Base-by-base conservation (phyloP, 2,797 vertebrate species). In the Falco columbarius region DNA sequence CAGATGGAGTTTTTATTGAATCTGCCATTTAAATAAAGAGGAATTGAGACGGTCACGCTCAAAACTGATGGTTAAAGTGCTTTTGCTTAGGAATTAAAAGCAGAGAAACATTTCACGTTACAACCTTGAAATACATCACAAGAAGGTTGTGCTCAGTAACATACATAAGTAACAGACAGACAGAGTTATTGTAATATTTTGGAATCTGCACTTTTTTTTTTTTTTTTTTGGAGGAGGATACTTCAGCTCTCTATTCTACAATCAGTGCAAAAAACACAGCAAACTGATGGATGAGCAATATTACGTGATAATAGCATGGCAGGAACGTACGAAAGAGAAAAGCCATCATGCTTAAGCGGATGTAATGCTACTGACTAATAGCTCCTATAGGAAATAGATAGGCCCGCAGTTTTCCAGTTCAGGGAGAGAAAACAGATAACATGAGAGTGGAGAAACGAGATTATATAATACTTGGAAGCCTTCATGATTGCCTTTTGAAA, bases 1-100 rank as follows among this genome's bases (percentile, higher is more conserved):
- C 95, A 96, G 95, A 96, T 96, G 94, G 87, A 96, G 76, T 54
- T 90, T 93, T 95, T 95, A 97, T 95, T 93, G 65, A 92, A 95
- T 91, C 42, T 93, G 65, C 79, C 85, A 88, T 81, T 96, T 94
- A 94, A 89, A 95, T 85, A 87, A 94, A 81, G 51, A 93, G 72
- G 49, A 94, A 67, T 46, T 55, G 61, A 89, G 68, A 87, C 40
- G 36, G 42, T 55, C 91, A 82, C 1, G 1, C 67, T 83, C 71
- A 51, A 77, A 92, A 85, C 23, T 81, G 79, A 74, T 55, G 21
- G 34, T 30, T 87, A n/a, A 89, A 91, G 38, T 75, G 46, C 34
- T 88, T 93, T 89, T 75, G 75, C 72, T 74, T 65, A 75, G 56
- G 71, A 92, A 80, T 91, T 76, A 87, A 87, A 96, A 93, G 21